These are phyloP conservation scores for Zelostemma sp. DNA, from an alignment of 1,140 invertebrate species.

Conservation along the genomic window DNA sequence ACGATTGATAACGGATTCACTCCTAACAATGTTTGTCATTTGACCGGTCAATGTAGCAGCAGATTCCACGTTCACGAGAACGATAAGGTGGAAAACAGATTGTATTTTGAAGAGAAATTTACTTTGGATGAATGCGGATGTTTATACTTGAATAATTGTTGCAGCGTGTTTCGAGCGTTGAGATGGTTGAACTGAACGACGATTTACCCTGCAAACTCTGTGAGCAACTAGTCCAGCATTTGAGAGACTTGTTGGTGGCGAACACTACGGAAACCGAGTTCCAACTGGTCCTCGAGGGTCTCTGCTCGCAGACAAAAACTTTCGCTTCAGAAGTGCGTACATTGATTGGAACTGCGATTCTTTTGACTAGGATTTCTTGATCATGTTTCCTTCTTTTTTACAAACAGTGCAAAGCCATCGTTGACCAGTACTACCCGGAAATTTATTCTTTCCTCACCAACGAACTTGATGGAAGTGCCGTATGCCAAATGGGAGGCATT, in stretches of 20 bases:
- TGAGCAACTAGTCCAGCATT: constrained; percentile 82
- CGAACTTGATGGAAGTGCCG: constrained; percentile 76
- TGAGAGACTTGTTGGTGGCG: constrained; percentile 83
- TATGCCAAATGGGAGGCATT: constrained; percentile 80
- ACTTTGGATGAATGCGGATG: too few relatives aligned
- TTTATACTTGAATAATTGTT: too few relatives aligned
- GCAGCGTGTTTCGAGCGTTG: constrained; percentile 71
- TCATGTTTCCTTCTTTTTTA: constrained; percentile 32
- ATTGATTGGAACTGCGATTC: not conserved
- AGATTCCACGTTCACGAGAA: constrained; percentile 77
- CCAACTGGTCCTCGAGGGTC: constrained; percentile 79
- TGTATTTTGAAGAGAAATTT: too few relatives aligned
- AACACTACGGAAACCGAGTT: constrained; percentile 90
- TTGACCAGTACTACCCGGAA: constrained; percentile 81
- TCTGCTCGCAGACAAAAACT: constrained; percentile 83
- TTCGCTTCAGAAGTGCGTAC: constrained; percentile 69
- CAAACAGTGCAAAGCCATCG: constrained; percentile 73
- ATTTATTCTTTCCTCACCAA: constrained; percentile 81
- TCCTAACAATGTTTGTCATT: constrained; percentile 77
- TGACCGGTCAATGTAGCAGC: constrained; percentile 79
- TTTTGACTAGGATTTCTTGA: not conserved
- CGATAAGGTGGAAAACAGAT: constrained; percentile 60
- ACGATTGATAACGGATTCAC: constrained; percentile 76
- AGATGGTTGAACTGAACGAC: constrained; percentile 72
- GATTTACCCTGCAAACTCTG: constrained; percentile 88